These are phyloP conservation scores for Cheilosia soror DNA, from an alignment of 2,888 invertebrate genomes.

Conservation along the genomic window DNA sequence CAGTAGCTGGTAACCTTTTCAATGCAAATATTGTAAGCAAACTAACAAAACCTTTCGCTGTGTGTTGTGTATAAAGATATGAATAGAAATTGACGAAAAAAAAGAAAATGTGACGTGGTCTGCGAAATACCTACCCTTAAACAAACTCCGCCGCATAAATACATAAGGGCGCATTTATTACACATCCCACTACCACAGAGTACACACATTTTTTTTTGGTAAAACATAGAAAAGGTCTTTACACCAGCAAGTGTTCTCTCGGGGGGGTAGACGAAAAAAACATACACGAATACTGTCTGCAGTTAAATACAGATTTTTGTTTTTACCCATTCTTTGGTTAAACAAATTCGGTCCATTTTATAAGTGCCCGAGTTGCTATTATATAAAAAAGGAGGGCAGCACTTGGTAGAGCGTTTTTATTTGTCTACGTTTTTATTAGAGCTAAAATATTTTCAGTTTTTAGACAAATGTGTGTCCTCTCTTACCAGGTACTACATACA, in stretches of 20 bases:
- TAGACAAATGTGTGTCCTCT: no score
- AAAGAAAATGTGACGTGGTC: slow-evolving; percentile 21
- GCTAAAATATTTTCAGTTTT: no score
- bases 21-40: no score
- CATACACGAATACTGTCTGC: not conserved
- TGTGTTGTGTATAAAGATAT: not conserved
- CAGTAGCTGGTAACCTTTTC: no score
- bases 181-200: not conserved
- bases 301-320: not conserved
- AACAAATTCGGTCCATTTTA: no score
- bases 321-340: no score
- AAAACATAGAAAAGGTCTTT: slow-evolving; percentile 1
- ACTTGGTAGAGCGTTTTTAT: no score
- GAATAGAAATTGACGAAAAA: slow-evolving; percentile 8
- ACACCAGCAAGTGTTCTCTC: not conserved
- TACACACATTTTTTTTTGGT: not conserved
- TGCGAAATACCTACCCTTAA: slow-evolving; percentile 1
- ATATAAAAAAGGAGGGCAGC: no score
- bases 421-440: no score
- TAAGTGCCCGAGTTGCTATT: no score
- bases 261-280: not conserved
- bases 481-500: no score
- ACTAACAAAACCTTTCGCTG: not conserved
- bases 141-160: slow-evolving; percentile 4
- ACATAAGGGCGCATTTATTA: not conserved